These are phyloP conservation scores for Cyrtonyx montezumae DNA, from an alignment of 2,113 vertebrate genomes.

Conservation along the genomic window DNA sequence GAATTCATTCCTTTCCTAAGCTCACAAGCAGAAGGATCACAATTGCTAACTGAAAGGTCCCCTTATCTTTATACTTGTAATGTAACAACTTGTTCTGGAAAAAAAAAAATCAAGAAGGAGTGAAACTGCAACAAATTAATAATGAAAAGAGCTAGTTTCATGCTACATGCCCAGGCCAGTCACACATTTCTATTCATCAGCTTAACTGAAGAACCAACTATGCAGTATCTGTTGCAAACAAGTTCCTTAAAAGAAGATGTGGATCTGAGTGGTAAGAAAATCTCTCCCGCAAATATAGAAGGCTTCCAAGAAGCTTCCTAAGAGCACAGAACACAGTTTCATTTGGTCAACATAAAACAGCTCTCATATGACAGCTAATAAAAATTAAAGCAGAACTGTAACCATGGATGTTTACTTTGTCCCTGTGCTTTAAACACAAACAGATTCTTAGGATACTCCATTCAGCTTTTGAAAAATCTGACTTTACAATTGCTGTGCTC, in stretches of 20 bases:
- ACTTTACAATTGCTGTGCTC: neutral
- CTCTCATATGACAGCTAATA: neutral
- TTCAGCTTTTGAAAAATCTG: slow-evolving; percentile 13
- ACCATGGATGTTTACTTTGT: neutral
- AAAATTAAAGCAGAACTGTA: slow-evolving; percentile 10
- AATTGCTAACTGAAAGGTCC: neutral
- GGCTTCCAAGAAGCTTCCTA: neutral
- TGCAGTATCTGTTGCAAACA: neutral
- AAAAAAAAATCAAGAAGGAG: neutral
- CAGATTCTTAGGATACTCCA: neutral
- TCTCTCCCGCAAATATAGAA: neutral
- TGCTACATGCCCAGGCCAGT: neutral
- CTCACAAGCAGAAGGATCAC: fast-evolving
- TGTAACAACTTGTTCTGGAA: neutral
- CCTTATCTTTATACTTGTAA: neutral
- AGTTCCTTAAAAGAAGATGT: neutral
- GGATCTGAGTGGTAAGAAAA: neutral
- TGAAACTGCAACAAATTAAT: neutral
- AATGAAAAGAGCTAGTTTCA: neutral
- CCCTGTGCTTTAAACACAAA: neutral
- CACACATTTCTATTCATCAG: neutral
- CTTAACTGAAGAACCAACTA: neutral
- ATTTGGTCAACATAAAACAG: neutral
- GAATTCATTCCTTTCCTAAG: neutral
- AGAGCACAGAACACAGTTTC: neutral